These are phyloP conservation scores for Cottus gobio DNA, from an alignment of 2,113 vertebrate species.

Conservation along the genomic window DNA sequence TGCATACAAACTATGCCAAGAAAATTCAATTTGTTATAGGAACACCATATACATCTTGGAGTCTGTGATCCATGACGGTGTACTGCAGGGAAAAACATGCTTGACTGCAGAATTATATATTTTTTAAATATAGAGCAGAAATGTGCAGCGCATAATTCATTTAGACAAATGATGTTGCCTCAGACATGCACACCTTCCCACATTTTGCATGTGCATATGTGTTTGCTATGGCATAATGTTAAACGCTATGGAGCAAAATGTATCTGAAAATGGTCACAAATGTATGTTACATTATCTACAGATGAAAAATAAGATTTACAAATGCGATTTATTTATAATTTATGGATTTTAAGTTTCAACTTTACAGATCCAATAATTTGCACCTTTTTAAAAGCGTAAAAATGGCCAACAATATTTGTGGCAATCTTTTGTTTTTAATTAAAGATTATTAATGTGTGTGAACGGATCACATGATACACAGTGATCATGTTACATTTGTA, in stretches of 20 bases:
- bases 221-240: background rate
- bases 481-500: too few relatives aligned
- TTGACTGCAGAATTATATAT: slow-evolving; percentile 42
- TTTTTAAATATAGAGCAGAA: slow-evolving; percentile 6
- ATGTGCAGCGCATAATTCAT: slow-evolving; percentile 48
- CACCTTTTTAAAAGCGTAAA: too few relatives aligned
- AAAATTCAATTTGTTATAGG: slow-evolving; percentile 76
- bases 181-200: slow-evolving; percentile 7
- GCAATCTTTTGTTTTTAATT: too few relatives aligned
- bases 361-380: too few relatives aligned
- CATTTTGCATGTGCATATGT: background rate
- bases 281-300: too few relatives aligned
- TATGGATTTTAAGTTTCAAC: too few relatives aligned
- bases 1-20: slow-evolving; percentile 69
- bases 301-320: background rate
- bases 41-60: slow-evolving; percentile 62
- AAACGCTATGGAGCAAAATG: slow-evolving; percentile 8
- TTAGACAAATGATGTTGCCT: slow-evolving; percentile 18
- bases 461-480: too few relatives aligned
- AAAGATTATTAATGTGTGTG: too few relatives aligned
- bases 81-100: slow-evolving; percentile 41
- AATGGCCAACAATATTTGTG: too few relatives aligned
- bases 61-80: slow-evolving; percentile 58
- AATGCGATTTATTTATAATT: background rate
- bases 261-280: background rate